Conservation (phyloP, 2,113 vertebrate species). For the Podarcis cretensis region DNA sequence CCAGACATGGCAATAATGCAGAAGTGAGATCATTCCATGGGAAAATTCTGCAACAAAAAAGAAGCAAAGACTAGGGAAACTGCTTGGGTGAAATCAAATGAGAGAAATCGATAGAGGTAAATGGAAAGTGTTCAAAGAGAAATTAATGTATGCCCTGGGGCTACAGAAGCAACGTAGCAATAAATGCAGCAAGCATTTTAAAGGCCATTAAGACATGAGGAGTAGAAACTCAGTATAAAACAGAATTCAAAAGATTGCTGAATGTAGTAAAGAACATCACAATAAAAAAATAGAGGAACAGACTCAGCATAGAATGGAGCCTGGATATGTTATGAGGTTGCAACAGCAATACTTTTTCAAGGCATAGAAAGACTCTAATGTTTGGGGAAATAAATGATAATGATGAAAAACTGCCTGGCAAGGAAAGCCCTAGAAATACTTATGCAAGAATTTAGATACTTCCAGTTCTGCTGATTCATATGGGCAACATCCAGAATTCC, state of each 20-base stretch:
- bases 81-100: conserved; percentile 54
- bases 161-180: conserved; percentile 34
- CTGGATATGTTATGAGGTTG: background rate
- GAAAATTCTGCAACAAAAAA: conserved; percentile 48
- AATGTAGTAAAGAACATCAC: background rate
- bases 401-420: background rate
- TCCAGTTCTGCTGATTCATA: background rate
- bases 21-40: conserved; percentile 49
- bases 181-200: conserved; percentile 27
- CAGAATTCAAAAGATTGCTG: background rate
- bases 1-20: background rate
- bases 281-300: background rate
- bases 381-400: background rate
- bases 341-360: background rate
- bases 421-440: conserved; percentile 1
- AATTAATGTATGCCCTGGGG: conserved; percentile 60
- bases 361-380: background rate
- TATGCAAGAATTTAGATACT: background rate
- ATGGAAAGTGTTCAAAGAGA: conserved; percentile 55
- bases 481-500: too few relatives aligned
- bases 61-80: conserved; percentile 40
- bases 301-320: background rate
- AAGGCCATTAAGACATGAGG: conserved; percentile 31
- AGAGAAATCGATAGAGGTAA: conserved; percentile 64
- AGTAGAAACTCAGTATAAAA: conserved; percentile 16